Evolutionary conservation across 37 sponge, comb jelly and placozoan species (phyloP), one percentile per base, ranked within the genome.

Genomic region (Cladorhizidae sp.): DNA sequence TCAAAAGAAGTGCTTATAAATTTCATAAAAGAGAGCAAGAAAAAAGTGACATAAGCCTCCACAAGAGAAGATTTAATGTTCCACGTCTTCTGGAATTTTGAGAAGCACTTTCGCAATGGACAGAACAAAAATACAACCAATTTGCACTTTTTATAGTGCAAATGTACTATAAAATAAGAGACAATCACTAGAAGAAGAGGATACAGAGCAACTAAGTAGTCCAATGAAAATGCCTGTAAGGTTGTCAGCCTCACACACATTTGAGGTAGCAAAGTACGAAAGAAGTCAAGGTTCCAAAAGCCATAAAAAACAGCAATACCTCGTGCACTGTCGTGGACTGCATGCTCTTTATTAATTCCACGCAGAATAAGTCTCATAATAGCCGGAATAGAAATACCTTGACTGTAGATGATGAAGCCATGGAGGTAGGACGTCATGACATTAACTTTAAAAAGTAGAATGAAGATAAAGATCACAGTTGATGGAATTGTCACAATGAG

Each of bases 361-460:
- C 9, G 5, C 9, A 45, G 5, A 45, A 45, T 45, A 45, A 45
- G 9, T 45, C 49, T 5, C 49, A 45, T 45, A 9, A 45, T 68
- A 18, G 26, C 64, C 17, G 59, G 69, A 40, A 32, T 38, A 0
- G 77, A 35, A 21, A 84, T 54, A 18, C 69, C 64, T 45, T 92
- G 93, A n/a, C 78, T 62, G 74, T 84, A 84, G 15, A 85, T 31
- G 17, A 87, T 79, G 45, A 88, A 81, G 23, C 73, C 49, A 69
- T 92, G 80, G 3, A 92, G 78, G 36, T 76, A 72, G 33, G 85
- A 76, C 39, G 71, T 42, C 17, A 78, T 64, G 5, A 65, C 64
- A 49, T 67, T 88, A 56, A 92, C 49, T 33, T 80, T 72, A 50
- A 92, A 81, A 6, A 88, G n/a, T 8, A 92, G 45, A 58, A 92